These are phyloP conservation scores for Drosophila stalkeri DNA, from an alignment of 2,888 invertebrate genomes.

Conservation along the genomic window DNA sequence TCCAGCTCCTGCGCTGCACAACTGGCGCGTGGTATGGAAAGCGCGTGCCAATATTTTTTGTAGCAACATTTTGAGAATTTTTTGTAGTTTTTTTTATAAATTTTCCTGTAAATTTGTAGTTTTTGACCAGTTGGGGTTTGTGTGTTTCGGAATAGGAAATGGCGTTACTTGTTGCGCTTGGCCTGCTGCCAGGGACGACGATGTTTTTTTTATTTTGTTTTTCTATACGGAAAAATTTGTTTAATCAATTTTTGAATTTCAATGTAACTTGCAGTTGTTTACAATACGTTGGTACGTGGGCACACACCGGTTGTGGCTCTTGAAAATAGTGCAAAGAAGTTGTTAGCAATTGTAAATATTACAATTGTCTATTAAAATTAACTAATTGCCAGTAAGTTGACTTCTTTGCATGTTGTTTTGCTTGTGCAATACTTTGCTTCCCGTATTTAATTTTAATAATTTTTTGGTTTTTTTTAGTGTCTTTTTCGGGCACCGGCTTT, in stretches of 20 bases:
- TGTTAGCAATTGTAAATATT: slow-evolving; percentile 39
- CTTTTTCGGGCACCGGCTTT: slow-evolving; percentile 19
- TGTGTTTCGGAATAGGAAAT: background rate
- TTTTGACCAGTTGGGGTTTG: background rate
- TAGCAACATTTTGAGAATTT: slow-evolving; percentile 62
- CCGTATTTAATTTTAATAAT: slow-evolving; percentile 30
- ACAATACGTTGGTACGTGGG: slow-evolving; percentile 47
- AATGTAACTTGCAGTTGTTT: slow-evolving; percentile 55
- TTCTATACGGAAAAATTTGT: slow-evolving; percentile 14
- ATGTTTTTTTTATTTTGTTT: slow-evolving; percentile 28
- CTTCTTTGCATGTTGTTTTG: slow-evolving; percentile 13
- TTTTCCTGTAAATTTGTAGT: background rate
- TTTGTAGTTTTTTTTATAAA: background rate
- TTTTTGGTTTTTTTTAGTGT: slow-evolving; percentile 47
- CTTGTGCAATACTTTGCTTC: slow-evolving; percentile 52
- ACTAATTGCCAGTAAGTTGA: slow-evolving; percentile 22
- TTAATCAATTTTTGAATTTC: slow-evolving; percentile 48
- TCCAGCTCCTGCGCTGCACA: slow-evolving; percentile 85
- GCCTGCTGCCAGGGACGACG: slow-evolving; percentile 68
- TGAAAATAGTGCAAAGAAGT: slow-evolving; percentile 6
- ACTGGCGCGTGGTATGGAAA: slow-evolving; percentile 86
- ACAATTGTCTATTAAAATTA: slow-evolving; percentile 15
- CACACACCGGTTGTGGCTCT: slow-evolving; percentile 42
- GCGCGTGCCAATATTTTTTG: slow-evolving; percentile 84
- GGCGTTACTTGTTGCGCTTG: slow-evolving; percentile 66